phyloP scores from a whole-genome alignment of 2,888 invertebrate species.

The Plagodis pulveraria region DNA sequence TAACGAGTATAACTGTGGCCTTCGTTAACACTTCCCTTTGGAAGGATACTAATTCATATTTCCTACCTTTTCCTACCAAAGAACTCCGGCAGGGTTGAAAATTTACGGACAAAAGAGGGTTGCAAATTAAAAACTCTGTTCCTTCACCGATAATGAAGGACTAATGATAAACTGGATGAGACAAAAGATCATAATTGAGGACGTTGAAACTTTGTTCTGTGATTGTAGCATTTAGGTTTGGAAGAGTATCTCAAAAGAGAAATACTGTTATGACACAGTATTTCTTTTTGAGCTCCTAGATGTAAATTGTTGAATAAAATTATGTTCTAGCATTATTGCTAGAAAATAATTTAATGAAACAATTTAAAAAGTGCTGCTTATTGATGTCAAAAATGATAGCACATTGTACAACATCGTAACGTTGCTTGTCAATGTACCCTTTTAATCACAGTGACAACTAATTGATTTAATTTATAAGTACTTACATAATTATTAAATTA shows the following conservation, averaged over 20 bases:
- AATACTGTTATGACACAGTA: no score
- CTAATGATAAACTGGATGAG: slow-evolving; percentile 51
- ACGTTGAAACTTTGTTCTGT: slow-evolving; percentile 3
- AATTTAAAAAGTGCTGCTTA: no score
- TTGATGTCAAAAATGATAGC: no score
- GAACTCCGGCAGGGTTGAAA: slow-evolving; percentile 71
- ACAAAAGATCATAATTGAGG: slow-evolving; percentile 26
- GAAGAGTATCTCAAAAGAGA: not conserved
- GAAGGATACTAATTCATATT: slow-evolving; percentile 77
- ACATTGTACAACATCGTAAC: no score
- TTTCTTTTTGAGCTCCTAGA: no score
- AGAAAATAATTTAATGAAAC: no score
- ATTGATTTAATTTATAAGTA: no score
- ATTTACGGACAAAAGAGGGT: slow-evolving; percentile 71
- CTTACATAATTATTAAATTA: no score
- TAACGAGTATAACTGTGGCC: slow-evolving; percentile 40
- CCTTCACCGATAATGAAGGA: slow-evolving; percentile 61
- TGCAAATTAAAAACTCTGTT: slow-evolving; percentile 77
- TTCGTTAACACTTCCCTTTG: slow-evolving; percentile 63
- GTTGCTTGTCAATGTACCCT: no score
- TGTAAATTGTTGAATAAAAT: no score
- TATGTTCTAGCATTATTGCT: no score
- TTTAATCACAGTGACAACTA: no score
- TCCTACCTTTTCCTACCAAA: slow-evolving; percentile 53
- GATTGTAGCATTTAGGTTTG: slow-evolving; percentile 1